These are phyloP conservation scores for Halictus quadricinctus DNA, from an alignment of 2,888 invertebrate genomes.

Conservation along the genomic window DNA sequence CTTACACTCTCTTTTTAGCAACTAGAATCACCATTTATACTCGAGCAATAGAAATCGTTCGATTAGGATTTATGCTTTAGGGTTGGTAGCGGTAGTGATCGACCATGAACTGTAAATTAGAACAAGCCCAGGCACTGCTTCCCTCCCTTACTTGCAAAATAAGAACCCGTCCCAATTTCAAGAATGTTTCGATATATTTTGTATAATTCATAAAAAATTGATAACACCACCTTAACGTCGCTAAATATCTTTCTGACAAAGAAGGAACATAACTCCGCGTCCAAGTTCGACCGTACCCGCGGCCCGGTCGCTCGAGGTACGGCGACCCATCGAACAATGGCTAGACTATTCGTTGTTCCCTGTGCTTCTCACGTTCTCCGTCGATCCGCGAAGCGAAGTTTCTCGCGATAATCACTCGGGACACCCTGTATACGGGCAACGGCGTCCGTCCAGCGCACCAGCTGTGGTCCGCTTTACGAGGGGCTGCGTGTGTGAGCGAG, in stretches of 20 bases:
- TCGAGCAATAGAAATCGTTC: too few relatives aligned
- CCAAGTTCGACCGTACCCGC: too few relatives aligned
- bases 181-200: background rate
- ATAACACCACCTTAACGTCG: background rate
- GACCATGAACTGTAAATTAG: too few relatives aligned
- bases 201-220: background rate
- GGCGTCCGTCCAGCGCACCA: conserved; percentile 40
- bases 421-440: conserved; percentile 23
- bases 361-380: background rate
- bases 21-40: too few relatives aligned
- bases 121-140: too few relatives aligned
- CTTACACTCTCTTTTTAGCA: too few relatives aligned
- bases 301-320: background rate
- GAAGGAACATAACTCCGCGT: background rate
- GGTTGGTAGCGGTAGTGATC: too few relatives aligned
- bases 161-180: background rate
- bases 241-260: background rate
- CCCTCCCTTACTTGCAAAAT: too few relatives aligned
- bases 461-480: conserved; percentile 45
- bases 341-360: background rate
- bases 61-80: too few relatives aligned
- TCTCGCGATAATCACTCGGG: background rate
- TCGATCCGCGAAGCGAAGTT: background rate
- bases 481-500: conserved; percentile 26
- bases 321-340: background rate